Conservation (phyloP, 2,888 invertebrate genomes). For the Drosophila borborema region DNA sequence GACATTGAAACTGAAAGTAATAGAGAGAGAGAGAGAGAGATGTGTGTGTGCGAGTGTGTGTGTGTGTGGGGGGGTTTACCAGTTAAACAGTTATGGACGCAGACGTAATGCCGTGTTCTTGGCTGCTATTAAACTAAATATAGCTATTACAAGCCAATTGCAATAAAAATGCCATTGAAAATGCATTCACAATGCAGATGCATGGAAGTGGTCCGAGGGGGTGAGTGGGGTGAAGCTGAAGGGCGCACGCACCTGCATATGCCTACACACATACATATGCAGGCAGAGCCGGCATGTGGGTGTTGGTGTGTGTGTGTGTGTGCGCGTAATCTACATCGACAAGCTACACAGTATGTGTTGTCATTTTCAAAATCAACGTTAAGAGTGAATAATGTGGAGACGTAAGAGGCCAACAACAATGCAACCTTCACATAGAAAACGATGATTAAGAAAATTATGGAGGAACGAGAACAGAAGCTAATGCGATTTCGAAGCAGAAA, state of each 20-base stretch:
- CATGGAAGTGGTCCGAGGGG: background rate
- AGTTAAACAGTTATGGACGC: conserved; percentile 30
- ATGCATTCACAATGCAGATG: conserved; percentile 65
- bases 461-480: conserved; percentile 30
- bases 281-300: conserved; percentile 8
- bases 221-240: conserved; percentile 19
- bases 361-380: conserved; percentile 66
- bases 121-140: conserved; percentile 74
- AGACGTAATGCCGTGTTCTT: conserved; percentile 64
- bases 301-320: conserved; percentile 22
- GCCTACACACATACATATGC: conserved; percentile 11
- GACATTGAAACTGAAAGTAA: conserved; percentile 81
- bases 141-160: conserved; percentile 76
- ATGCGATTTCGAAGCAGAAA: conserved; percentile 4
- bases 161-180: conserved; percentile 79
- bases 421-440: conserved; percentile 85
- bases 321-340: conserved; percentile 6
- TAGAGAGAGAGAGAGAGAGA: conserved; percentile 22
- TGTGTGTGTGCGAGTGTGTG: conserved; percentile 30
- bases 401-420: conserved; percentile 45
- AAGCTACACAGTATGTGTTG: conserved; percentile 41
- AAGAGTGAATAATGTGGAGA: background rate
- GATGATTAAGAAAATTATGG: conserved; percentile 83
- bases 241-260: conserved; percentile 57
- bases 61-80: conserved; percentile 20